Conservation (phyloP, 2,888 invertebrate genomes). For the Heliconius cydno region DNA sequence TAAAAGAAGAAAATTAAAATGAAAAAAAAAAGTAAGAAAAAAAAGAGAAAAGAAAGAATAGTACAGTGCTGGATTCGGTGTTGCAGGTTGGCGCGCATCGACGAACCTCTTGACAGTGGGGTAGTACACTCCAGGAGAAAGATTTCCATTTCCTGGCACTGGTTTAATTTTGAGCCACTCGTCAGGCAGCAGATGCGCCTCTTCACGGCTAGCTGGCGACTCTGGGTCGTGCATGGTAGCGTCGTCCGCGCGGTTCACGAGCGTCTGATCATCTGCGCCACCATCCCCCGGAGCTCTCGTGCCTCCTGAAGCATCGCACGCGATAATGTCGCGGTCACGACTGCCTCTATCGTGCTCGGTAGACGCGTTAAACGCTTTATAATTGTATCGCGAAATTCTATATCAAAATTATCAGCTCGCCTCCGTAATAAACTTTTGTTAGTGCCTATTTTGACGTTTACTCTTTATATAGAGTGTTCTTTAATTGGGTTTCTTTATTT, state of each 20-base stretch:
- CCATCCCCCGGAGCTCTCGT: conserved; percentile 69
- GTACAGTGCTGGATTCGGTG: conserved; percentile 71
- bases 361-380: conserved; percentile 78
- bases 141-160: conserved; percentile 74
- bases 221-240: conserved; percentile 80
- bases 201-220: conserved; percentile 78
- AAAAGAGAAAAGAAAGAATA: conserved; percentile 78
- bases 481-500: conserved; percentile 9
- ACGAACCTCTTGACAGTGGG: conserved; percentile 80
- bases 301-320: conserved; percentile 79
- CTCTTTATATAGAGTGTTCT: conserved; percentile 62
- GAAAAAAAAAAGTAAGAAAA: conserved; percentile 56
- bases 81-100: conserved; percentile 68
- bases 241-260: conserved; percentile 64
- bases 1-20: conserved; percentile 50
- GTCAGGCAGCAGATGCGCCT: conserved; percentile 76
- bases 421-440: conserved; percentile 76
- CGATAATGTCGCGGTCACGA: conserved; percentile 82
- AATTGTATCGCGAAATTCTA: conserved; percentile 80
- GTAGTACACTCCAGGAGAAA: conserved; percentile 80
- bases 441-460: conserved; percentile 68
- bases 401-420: conserved; percentile 79
- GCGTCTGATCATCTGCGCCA: conserved; percentile 65
- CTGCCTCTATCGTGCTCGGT: conserved; percentile 69
- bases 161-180: conserved; percentile 80